Conservation (phyloP, 2,888 invertebrate species). For the Netelia inedita region DNA sequence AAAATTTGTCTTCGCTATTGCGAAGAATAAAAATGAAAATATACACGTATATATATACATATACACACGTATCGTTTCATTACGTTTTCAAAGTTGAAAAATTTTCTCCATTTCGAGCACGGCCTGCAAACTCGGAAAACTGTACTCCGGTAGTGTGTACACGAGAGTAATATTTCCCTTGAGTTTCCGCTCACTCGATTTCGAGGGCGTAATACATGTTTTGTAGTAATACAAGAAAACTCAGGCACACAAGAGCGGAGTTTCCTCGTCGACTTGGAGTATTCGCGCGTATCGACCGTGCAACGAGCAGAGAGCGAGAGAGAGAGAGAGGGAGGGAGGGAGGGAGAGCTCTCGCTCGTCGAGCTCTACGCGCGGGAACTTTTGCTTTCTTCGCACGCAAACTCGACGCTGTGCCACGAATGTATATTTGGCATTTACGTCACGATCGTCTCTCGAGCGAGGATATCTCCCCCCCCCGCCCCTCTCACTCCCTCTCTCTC, state of each 20-base stretch:
- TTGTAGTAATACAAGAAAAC: background rate
- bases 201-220: background rate
- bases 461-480: slow-evolving; percentile 42
- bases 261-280: slow-evolving; percentile 25
- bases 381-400: slow-evolving; percentile 69
- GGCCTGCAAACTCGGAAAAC: background rate
- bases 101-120: background rate
- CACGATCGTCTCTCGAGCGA: slow-evolving; percentile 66
- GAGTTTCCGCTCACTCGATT: background rate
- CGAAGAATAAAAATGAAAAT: too few relatives aligned
- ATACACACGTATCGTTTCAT: too few relatives aligned
- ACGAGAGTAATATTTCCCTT: background rate
- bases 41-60: too few relatives aligned
- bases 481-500: slow-evolving; percentile 40
- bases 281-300: slow-evolving; percentile 48
- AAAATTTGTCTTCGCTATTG: too few relatives aligned
- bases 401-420: slow-evolving; percentile 61
- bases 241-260: background rate
- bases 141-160: background rate
- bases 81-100: too few relatives aligned
- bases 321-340: too few relatives aligned
- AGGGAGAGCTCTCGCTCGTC: slow-evolving; percentile 38
- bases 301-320: background rate
- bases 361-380: background rate
- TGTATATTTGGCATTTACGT: slow-evolving; percentile 73